Evolutionary conservation across 2,797 vertebrate species (phyloP).

Genomic region (Pseudochirops corinnae): DNA sequence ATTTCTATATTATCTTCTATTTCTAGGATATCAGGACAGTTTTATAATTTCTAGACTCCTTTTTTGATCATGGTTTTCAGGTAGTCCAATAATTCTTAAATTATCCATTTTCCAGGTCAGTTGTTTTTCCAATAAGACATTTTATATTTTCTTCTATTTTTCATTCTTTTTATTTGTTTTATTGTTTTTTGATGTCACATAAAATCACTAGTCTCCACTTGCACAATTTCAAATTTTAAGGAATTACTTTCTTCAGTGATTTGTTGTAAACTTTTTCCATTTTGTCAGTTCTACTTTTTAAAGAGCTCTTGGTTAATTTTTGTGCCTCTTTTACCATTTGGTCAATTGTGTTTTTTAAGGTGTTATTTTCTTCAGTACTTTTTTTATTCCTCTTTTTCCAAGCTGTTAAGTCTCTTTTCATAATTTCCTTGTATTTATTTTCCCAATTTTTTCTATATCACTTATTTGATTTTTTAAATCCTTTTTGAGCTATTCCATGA

Average conservation of each 20-base stretch:
- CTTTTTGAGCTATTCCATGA: not conserved
- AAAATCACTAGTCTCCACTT: not conserved
- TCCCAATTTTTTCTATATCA: not conserved
- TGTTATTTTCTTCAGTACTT: not conserved
- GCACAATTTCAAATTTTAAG: not conserved
- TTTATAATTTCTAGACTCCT: too few species aligned
- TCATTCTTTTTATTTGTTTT: not conserved
- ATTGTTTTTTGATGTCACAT: not conserved
- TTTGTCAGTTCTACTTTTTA: not conserved
- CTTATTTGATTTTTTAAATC: not conserved
- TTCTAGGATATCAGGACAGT: too few species aligned
- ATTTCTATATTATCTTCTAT: too few species aligned
- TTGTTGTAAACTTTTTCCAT: not conserved
- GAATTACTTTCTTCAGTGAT: not conserved
- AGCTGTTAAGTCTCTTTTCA: not conserved
- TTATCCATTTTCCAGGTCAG: not conserved
- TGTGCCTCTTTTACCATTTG: not conserved
- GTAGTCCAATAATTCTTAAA: too few species aligned
- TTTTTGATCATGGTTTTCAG: too few species aligned
- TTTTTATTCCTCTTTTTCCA: not conserved
- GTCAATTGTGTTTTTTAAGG: not conserved
- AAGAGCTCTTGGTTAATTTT: not conserved
- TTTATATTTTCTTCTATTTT: not conserved
- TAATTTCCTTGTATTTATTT: not conserved
- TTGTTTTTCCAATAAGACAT: not conserved